A percentile compares a stretch with the other conserved stretches of the same genome.
phyloP scores from a whole-genome alignment of 2,797 vertebrate genomes.

The Austrolebias charrua region DNA sequence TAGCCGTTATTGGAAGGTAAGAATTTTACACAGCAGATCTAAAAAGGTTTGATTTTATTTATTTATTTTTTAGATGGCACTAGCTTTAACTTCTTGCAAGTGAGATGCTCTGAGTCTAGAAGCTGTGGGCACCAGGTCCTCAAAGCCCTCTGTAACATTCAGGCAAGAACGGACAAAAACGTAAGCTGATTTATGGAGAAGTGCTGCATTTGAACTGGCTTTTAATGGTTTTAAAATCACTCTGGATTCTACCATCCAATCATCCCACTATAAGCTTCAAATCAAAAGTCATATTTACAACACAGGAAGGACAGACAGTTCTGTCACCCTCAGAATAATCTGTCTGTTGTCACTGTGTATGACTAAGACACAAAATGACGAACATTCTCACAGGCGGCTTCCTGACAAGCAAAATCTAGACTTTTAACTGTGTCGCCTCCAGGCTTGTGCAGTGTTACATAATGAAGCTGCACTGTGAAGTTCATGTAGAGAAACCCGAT shows the following conservation, averaged over 20 bases:
- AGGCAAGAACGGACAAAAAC: not conserved
- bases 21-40: conserved; percentile 18
- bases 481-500: conserved; percentile 27
- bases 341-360: conserved; percentile 58
- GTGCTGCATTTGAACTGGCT: not conserved
- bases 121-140: conserved; percentile 37
- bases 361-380: conserved; percentile 60
- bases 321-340: conserved; percentile 55
- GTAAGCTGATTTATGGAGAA: not conserved
- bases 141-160: conserved; percentile 33
- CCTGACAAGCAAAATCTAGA: conserved; percentile 62
- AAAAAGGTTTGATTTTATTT: conserved; percentile 17
- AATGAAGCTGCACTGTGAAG: conserved; percentile 52
- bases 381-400: conserved; percentile 52
- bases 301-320: conserved; percentile 24
- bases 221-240: not conserved
- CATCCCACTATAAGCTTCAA: conserved; percentile 10
- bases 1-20: conserved; percentile 13
- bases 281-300: conserved; percentile 21
- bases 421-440: conserved; percentile 53
- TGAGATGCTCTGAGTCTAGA: conserved; percentile 45
- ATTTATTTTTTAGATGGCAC: not conserved
- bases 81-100: conserved; percentile 13
- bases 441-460: conserved; percentile 56
- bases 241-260: not conserved